Evolutionary conservation across 2,888 invertebrate genomes (phyloP), one percentile per base, ranked within the genome.

Genomic region (Pinctada fucata): DNA sequence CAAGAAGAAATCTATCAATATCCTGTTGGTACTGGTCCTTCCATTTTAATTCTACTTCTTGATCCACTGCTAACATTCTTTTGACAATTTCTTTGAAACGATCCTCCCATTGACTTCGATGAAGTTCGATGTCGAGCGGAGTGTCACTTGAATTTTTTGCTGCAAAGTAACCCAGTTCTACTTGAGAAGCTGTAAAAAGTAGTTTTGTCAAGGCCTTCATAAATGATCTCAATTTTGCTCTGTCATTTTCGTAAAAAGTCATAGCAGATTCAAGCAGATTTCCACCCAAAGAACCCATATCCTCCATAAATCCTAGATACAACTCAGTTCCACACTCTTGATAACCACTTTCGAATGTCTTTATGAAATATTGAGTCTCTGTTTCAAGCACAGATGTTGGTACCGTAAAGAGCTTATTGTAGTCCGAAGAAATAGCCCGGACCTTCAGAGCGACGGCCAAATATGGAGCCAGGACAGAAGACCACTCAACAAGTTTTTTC

Each of bases 251-350:
- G 3, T 3, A 49, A 50, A 49, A 10, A 2, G 13, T 47, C 49
- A 49, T 69, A 0, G 69, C 69, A 6, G 69, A 50, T 13, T 16
- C n/a, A 3, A 69, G 0, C 8, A 69, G 3, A 8, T 50, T 50
- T 6, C 50, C 4, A n/a, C 69, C 50, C n/a, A 69, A n/a, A 6
- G 13, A 13, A 0, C 69, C 69, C n/a, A 16, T 47, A 31, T 69
- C 69, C 13, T 31, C 5, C 49, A 69, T 69, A 48, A 69, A 69
- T 13, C n/a, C 69, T 49, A 16, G n/a, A 69, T 49, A 69, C 13
- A 68, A 3, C 4, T 49, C 49, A 4, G 68, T 49, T 3, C 68
- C 68, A 47, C 47, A 49, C 1, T 13, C 48, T n/a, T 3, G 1
- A 3, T 69, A 69, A 68, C 31, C 50, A 2, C 13, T 48, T 0